Evolutionary conservation across 1,140 invertebrate species (phyloP).

Genomic region (Drosophila sturtevanti): DNA sequence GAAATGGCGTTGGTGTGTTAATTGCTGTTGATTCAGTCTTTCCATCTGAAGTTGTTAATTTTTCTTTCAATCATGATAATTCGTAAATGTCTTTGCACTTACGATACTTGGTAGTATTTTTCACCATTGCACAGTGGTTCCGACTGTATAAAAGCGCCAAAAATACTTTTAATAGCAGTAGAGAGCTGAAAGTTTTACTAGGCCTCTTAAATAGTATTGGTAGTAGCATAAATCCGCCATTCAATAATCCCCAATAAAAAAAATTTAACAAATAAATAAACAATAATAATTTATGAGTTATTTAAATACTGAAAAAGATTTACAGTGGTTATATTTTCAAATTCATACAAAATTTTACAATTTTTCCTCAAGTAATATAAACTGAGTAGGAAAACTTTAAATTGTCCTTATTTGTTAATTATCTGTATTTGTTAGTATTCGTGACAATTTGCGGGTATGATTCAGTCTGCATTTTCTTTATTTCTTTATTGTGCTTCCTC

Average conservation of each 20-base stretch:
- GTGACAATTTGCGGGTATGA: neutral
- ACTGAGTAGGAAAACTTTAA: constrained; percentile 16
- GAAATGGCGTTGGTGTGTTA: too few species aligned
- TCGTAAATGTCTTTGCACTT: too few species aligned
- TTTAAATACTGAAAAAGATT: constrained; percentile 19
- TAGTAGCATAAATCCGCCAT: constrained; percentile 11
- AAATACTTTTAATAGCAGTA: neutral
- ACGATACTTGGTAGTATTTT: too few species aligned
- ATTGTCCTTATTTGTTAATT: constrained; percentile 21
- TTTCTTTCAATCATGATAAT: too few species aligned
- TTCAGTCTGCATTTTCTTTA: constrained; percentile 12
- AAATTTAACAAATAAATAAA: constrained; percentile 17
- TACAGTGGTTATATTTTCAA: neutral
- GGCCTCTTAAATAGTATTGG: too few species aligned
- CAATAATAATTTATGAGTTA: constrained; percentile 10
- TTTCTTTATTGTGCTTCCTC: constrained; percentile 21
- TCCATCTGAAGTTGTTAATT: too few species aligned
- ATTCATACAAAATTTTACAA: constrained; percentile 15
- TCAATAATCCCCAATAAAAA: constrained; percentile 13
- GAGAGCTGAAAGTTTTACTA: constrained; percentile 15
- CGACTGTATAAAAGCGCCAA: neutral
- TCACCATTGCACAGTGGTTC: neutral
- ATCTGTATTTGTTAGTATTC: constrained; percentile 18
- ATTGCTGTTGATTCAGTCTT: too few species aligned
- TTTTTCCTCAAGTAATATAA: constrained; percentile 1